Evolutionary conservation across 2,888 invertebrate species (phyloP).

Genomic region (Dynastes tityus): DNA sequence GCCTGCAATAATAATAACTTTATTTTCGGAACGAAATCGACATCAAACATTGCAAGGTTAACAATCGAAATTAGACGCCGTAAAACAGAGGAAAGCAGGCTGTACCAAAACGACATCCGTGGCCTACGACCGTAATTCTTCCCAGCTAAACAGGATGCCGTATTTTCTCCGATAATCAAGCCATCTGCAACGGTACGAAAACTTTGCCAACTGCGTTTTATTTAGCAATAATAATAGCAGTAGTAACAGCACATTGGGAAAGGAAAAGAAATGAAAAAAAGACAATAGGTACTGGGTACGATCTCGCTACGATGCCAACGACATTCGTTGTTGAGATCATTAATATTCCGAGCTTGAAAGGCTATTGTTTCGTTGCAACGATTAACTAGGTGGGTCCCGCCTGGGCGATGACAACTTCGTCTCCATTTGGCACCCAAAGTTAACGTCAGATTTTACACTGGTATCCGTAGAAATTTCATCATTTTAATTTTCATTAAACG

Average conservation of each 20-base stretch:
- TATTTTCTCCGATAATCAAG: neutral
- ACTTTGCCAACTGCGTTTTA: constrained; percentile 13
- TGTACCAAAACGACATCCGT: no score
- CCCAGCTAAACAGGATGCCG: neutral
- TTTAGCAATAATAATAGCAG: neutral
- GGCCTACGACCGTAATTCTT: neutral
- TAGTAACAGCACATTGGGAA: neutral
- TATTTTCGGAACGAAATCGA: no score
- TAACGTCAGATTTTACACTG: neutral
- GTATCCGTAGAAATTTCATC: no score
- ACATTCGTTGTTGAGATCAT: neutral
- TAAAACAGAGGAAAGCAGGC: no score
- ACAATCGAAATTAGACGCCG: no score
- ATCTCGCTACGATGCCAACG: neutral
- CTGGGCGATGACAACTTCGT: neutral
- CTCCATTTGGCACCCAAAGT: neutral
- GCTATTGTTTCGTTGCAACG: neutral
- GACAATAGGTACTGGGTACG: constrained; percentile 6
- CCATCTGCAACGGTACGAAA: constrained; percentile 18
- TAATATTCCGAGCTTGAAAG: constrained; percentile 1
- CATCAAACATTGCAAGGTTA: no score
- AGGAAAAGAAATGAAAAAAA: neutral
- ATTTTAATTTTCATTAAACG: no score
- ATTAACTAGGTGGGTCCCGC: neutral
- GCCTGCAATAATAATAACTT: no score